Evolutionary conservation across 2,797 vertebrate species (phyloP), one percentile per base, ranked within the genome.

Genomic region (Cyprinodon diabolis): DNA sequence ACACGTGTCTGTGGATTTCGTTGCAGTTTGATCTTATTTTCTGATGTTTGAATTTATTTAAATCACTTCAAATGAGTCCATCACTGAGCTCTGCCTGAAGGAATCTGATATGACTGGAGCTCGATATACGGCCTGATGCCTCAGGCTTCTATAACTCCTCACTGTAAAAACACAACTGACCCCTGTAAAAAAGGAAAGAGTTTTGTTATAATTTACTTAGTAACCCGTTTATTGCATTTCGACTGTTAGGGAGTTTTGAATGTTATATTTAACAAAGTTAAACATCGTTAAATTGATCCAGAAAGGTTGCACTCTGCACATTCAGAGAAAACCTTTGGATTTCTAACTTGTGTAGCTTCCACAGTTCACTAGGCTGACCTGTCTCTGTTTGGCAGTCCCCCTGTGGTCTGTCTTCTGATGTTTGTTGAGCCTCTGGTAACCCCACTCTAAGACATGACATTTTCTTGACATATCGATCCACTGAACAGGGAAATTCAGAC

Each of bases 391-490:
- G 75, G 71, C 21, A 0, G 74, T 77, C 70, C 60, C 72, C 78
- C 73, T 63, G 77, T 83, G 76, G 77, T 82, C 85, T 68, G 75
- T 80, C 84, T 73, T 75, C 83, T 86, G 81, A 87, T 89, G 92
- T 92, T 94, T 90, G 92, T 84, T 81, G 67, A 79, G 81, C 84
- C 78, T 90, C 87, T 82, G 80, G 84, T 91, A 90, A 89, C 89
- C 84, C 82, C 69, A 76, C 84, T 84, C 88, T 77, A 86, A 87
- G 90, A 92, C 88, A 86, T 91, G 89, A 92, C 91, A 93, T 93
- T 93, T 91, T 92, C 91, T 79, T 93, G 92, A 93, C 91, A 86
- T 92, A 94, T 94, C 75, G 94, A 94, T 94, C 85, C 55, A 12
- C 62, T 87, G 67, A 54, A 70, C 91, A 90, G 85, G 87, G 84